These are phyloP conservation scores for Artemia sinica DNA, from an alignment of 2,888 invertebrate genomes.

Conservation along the genomic window DNA sequence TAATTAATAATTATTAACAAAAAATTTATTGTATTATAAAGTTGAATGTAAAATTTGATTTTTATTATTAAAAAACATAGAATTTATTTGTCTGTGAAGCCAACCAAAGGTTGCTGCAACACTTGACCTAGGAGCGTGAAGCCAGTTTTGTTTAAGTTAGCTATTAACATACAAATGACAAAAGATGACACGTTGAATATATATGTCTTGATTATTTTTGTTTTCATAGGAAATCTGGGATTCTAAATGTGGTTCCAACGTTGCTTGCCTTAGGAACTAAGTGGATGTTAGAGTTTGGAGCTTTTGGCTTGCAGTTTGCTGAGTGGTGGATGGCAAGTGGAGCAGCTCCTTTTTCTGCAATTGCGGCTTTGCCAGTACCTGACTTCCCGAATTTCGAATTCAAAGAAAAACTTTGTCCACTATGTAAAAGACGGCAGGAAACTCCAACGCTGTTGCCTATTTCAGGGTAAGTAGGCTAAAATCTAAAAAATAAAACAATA, in stretches of 20 bases:
- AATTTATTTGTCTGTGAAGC: too few species aligned
- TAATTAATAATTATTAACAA: too few species aligned
- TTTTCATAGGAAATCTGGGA: background rate
- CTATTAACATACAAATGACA: too few species aligned
- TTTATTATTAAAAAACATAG: too few species aligned
- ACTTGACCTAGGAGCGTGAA: too few species aligned
- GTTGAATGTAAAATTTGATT: too few species aligned
- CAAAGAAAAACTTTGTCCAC: background rate
- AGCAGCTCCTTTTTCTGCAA: background rate
- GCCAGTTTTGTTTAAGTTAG: too few species aligned
- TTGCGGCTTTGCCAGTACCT: conserved; percentile 1
- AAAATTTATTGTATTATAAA: too few species aligned
- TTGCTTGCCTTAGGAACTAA: background rate
- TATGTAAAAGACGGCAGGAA: background rate
- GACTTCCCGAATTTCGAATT: conserved; percentile 4
- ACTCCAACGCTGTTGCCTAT: background rate
- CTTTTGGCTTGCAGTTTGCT: background rate
- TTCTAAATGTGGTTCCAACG: background rate
- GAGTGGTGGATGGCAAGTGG: conserved; percentile 5
- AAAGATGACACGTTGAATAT: too few species aligned
- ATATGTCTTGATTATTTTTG: background rate
- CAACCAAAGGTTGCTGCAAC: too few species aligned
- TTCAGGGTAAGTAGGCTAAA: background rate
- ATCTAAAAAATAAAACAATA: too few species aligned
- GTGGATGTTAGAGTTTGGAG: background rate